Evolutionary conservation across 2,113 vertebrate genomes (phyloP).

Genomic region (Neodontobutis hainanensis): DNA sequence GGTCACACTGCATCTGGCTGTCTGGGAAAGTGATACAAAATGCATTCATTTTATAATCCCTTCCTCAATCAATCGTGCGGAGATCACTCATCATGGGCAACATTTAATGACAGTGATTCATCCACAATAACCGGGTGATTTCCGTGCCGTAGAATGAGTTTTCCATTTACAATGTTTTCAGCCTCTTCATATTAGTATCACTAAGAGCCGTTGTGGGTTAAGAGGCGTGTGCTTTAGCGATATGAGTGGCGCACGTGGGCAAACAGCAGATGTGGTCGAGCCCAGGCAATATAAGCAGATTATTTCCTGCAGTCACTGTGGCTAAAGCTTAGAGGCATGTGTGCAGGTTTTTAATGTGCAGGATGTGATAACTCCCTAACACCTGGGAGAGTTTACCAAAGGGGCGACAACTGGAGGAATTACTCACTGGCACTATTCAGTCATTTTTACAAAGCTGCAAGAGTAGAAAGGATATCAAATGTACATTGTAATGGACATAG

Average conservation of each 20-base stretch:
- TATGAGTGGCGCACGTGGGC: constrained; percentile 4
- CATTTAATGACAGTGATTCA: constrained; percentile 50
- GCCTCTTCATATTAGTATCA: constrained; percentile 17
- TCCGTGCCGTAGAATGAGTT: constrained; percentile 2
- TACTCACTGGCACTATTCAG: not conserved
- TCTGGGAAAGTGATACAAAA: too few species aligned
- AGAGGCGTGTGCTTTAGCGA: constrained; percentile 23
- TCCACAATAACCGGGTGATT: not conserved
- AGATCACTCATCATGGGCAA: not conserved
- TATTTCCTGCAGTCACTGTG: constrained; percentile 50
- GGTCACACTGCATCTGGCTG: constrained; percentile 31
- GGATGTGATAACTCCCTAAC: constrained; percentile 41
- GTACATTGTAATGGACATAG: not conserved
- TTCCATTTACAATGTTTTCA: constrained; percentile 16
- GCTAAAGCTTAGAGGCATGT: constrained; percentile 53
- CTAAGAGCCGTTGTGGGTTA: constrained; percentile 6
- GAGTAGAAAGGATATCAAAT: not conserved
- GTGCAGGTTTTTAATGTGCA: constrained; percentile 51
- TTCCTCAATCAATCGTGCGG: not conserved
- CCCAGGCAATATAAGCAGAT: constrained; percentile 57
- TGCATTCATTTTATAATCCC: too few species aligned
- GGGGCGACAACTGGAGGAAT: not conserved
- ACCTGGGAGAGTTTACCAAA: constrained; percentile 21
- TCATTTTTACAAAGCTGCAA: not conserved
- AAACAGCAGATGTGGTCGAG: constrained; percentile 48